Evolutionary conservation across 2,113 vertebrate genomes (phyloP).

Genomic region (Origma solitaria): DNA sequence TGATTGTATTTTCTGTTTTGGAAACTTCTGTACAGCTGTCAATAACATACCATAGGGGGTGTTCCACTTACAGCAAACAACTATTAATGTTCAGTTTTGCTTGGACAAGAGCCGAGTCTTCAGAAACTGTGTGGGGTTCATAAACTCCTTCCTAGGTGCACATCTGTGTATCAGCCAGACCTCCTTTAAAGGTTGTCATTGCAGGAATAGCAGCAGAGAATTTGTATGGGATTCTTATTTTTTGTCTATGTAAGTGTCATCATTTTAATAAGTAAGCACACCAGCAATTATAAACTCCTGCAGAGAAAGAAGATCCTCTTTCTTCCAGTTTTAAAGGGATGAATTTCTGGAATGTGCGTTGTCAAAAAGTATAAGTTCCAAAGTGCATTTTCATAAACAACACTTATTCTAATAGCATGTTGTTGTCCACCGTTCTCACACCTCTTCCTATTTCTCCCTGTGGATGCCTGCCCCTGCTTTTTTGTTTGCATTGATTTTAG

Average conservation of each 20-base stretch:
- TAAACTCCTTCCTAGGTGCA: neutral
- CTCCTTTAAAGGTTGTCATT: neutral
- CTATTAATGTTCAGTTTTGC: rapidly evolving
- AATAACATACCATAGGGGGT: rapidly evolving
- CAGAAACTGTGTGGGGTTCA: neutral
- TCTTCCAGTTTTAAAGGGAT: neutral
- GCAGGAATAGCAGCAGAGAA: neutral
- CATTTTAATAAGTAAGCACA: neutral
- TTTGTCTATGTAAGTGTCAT: neutral
- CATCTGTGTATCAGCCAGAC: neutral
- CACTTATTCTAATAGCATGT: neutral
- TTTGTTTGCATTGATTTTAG: neutral
- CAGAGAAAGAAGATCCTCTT: neutral
- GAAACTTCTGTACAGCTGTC: neutral
- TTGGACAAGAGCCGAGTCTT: neutral
- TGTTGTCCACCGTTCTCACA: neutral
- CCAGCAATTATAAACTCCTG: neutral
- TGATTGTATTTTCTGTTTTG: neutral
- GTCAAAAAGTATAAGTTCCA: neutral
- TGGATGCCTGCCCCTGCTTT: neutral
- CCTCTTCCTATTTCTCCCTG: neutral
- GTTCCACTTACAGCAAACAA: neutral
- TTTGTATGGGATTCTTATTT: neutral
- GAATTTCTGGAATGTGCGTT: neutral
- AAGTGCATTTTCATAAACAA: neutral